Conservation (phyloP, 2,888 invertebrate species). For the Chalcosyrphus nemorum region DNA sequence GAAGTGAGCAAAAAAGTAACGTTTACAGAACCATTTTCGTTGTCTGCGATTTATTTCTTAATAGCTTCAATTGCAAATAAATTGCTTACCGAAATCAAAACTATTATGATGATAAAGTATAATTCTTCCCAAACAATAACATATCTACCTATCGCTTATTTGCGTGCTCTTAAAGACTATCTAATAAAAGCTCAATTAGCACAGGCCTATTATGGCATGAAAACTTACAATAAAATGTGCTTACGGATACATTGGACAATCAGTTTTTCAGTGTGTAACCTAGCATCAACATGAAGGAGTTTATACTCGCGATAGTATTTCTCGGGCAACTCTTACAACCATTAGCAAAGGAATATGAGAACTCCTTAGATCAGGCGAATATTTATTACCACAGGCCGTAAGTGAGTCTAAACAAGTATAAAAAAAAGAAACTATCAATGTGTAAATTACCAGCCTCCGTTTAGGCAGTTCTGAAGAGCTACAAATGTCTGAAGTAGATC, state of each 20-base stretch:
- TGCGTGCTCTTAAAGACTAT: slow-evolving; percentile 6
- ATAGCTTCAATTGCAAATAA: not conserved
- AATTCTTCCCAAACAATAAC: not conserved
- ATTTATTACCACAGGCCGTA: slow-evolving; percentile 76
- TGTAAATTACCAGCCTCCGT: slow-evolving; percentile 57
- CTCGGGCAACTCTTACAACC: not conserved
- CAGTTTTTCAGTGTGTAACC: not conserved
- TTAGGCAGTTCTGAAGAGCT: slow-evolving; percentile 74
- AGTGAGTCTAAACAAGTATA: slow-evolving; percentile 36
- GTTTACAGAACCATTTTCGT: no score
- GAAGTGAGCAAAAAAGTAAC: no score
- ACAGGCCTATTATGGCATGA: not conserved
- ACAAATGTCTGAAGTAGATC: slow-evolving; percentile 11
- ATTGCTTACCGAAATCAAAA: not conserved
- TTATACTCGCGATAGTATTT: not conserved
- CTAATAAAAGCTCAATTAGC: slow-evolving; percentile 4
- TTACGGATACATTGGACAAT: not conserved
- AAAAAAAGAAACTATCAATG: not conserved
- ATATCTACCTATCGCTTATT: not conserved
- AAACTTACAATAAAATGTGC: not conserved
- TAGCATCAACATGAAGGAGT: slow-evolving; percentile 16
- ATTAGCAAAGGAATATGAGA: slow-evolving; percentile 7
- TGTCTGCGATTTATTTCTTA: not conserved
- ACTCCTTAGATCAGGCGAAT: slow-evolving; percentile 72
- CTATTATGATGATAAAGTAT: not conserved